Evolutionary conservation across 2,113 vertebrate species (phyloP).

Genomic region (Trogon melanurus): DNA sequence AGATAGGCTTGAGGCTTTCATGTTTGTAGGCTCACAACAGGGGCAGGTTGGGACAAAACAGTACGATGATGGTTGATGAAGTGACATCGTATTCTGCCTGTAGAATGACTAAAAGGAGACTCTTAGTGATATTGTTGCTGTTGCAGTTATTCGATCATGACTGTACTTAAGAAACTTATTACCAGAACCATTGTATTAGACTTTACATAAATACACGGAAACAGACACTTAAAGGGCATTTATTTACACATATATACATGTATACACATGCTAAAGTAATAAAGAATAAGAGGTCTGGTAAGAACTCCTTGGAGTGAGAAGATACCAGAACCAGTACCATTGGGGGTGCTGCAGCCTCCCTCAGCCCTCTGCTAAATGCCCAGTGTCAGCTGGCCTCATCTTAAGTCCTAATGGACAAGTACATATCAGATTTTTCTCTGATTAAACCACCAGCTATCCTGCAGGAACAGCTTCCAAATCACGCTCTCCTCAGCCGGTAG

Average conservation of each 20-base stretch:
- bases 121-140: background rate
- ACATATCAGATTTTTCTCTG: background rate
- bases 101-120: background rate
- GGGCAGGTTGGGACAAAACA: background rate
- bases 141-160: background rate
- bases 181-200: background rate
- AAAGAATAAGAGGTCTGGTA: background rate
- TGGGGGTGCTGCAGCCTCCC: background rate
- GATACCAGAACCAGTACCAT: background rate
- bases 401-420: background rate
- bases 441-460: background rate
- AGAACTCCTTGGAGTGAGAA: background rate
- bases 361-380: background rate
- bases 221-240: background rate
- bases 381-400: background rate
- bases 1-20: background rate
- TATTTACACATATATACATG: background rate
- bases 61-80: background rate
- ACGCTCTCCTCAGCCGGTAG: accelerated
- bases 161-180: background rate
- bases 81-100: background rate
- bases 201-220: background rate
- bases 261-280: background rate
- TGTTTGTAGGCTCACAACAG: background rate
- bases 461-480: background rate